Conservation (phyloP, 92 coral and sea anemone genomes). For the Chrysogorgia sp. region DNA sequence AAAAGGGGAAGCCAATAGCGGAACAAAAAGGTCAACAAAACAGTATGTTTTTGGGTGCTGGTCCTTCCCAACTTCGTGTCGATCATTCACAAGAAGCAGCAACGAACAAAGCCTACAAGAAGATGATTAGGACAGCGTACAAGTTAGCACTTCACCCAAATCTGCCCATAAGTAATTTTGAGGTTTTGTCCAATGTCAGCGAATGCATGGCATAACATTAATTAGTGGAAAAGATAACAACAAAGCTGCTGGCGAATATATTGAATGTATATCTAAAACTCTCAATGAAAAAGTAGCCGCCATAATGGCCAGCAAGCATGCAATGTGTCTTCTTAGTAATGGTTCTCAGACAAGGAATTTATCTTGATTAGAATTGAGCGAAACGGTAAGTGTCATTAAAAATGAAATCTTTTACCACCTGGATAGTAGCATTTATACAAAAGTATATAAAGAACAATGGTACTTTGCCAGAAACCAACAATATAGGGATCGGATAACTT, state of each 20-base stretch:
- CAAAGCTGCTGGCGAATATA: conserved; percentile 9
- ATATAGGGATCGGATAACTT: too few relatives aligned
- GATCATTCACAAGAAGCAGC: conserved; percentile 38
- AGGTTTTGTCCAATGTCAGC: conserved; percentile 26
- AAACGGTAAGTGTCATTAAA: conserved; percentile 32
- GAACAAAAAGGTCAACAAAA: neutral
- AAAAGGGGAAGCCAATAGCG: neutral
- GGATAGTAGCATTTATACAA: too few relatives aligned
- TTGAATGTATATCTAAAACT: conserved; percentile 23
- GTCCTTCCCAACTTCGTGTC: conserved; percentile 13
- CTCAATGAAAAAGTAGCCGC: conserved; percentile 13
- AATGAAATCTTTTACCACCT: too few relatives aligned
- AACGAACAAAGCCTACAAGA: conserved; percentile 25
- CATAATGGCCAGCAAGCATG: conserved; percentile 21
- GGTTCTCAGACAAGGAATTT: conserved; percentile 32
- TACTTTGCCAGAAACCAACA: too few relatives aligned
- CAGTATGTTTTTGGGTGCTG: conserved; percentile 12
- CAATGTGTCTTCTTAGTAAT: conserved; percentile 25
- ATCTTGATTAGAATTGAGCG: conserved; percentile 11
- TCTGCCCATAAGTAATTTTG: neutral
- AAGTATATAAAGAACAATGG: too few relatives aligned
- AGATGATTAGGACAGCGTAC: conserved; percentile 34
- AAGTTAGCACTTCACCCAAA: conserved; percentile 30
- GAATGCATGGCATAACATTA: conserved; percentile 21
- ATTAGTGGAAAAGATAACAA: conserved; percentile 25